These are phyloP conservation scores for Crotalus horridus DNA, from an alignment of 2,113 vertebrate species.

Conservation along the genomic window DNA sequence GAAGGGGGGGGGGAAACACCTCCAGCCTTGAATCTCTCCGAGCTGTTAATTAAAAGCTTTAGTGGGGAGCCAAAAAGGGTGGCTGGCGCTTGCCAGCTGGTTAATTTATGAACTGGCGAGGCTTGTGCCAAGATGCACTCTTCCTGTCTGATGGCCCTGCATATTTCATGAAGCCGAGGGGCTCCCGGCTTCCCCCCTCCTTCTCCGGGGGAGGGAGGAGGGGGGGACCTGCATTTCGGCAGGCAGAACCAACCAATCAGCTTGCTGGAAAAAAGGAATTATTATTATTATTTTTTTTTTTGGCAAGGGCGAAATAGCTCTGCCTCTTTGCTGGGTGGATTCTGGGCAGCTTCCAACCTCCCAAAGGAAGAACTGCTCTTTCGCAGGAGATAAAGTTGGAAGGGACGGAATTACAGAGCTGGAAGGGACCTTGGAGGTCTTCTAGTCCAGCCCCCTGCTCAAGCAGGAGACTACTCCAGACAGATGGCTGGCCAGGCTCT, in stretches of 20 bases:
- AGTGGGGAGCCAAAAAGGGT: background rate
- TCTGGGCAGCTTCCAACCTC: too few relatives aligned
- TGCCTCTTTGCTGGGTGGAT: background rate
- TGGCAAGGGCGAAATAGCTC: background rate
- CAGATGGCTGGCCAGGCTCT: too few relatives aligned
- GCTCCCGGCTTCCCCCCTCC: background rate
- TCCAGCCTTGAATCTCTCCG: background rate
- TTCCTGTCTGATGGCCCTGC: background rate
- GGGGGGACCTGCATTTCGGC: background rate
- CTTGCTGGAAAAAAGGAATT: background rate
- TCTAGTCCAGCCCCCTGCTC: too few relatives aligned
- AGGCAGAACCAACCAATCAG: background rate
- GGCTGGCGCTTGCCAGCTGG: background rate
- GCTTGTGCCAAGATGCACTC: background rate
- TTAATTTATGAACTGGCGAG: background rate
- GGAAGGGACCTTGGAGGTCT: too few relatives aligned
- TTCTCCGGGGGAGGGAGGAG: too few relatives aligned
- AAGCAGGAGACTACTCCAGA: too few relatives aligned
- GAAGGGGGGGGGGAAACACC: background rate
- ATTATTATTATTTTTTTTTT: background rate
- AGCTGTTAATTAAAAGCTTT: slow-evolving; percentile 1
- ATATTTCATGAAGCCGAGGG: background rate
- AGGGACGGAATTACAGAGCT: too few relatives aligned
- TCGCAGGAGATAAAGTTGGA: too few relatives aligned
- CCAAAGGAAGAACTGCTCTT: too few relatives aligned